Percentiles rank a stretch among this genome's conserved stretches.
Conservation (phyloP, 2,797 vertebrate species). For the Linurgus olivaceus region DNA sequence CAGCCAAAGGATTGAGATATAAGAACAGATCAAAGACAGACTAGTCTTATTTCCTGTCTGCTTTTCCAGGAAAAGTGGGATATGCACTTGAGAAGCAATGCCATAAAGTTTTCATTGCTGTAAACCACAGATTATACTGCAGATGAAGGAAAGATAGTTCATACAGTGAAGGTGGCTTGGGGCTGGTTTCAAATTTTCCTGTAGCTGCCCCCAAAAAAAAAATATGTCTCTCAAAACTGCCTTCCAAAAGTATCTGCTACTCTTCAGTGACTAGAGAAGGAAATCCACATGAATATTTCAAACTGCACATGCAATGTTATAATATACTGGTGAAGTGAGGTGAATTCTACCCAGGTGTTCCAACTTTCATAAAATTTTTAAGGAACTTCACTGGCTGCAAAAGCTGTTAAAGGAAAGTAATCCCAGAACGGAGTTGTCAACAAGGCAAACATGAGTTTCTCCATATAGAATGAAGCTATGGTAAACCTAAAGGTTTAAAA, state of each 20-base stretch:
- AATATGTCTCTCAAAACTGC: neutral
- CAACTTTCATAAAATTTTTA: neutral
- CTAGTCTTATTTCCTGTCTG: neutral
- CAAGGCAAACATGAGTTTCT: neutral
- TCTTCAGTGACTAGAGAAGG: neutral
- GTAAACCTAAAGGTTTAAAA: neutral
- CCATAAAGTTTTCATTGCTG: neutral
- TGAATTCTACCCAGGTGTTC: neutral
- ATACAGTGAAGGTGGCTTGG: neutral
- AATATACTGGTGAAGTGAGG: neutral
- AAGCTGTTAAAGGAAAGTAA: neutral
- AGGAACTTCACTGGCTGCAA: neutral
- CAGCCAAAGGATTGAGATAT: neutral
- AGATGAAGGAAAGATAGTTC: neutral
- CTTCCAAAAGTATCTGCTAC: neutral
- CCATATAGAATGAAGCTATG: accelerated
- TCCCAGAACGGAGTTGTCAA: neutral
- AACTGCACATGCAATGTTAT: neutral
- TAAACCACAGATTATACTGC: neutral
- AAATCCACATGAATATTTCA: neutral
- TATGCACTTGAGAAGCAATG: neutral
- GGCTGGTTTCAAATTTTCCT: neutral
- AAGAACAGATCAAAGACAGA: neutral
- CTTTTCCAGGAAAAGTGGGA: neutral
- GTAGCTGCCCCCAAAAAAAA: neutral